Evolutionary conservation across 1,140 invertebrate genomes (phyloP), one percentile per base, ranked within the genome.

Genomic region (Diachasmimorpha longicaudata): DNA sequence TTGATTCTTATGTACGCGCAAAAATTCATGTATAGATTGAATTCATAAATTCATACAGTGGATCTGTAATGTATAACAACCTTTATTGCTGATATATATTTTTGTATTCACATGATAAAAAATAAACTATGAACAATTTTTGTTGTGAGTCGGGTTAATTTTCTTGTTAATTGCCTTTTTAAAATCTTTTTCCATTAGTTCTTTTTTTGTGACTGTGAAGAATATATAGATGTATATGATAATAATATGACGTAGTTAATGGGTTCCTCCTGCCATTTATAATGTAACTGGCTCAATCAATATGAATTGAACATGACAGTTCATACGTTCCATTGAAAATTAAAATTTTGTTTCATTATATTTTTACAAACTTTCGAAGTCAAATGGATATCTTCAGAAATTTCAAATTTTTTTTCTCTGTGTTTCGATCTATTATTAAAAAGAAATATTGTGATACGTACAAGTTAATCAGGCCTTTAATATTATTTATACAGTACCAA

Each of bases 61-160:
- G n/a, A 63, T 63, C 58, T 63, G 58, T 83, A 81, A 83, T 81
- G 78, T 84, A 82, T 84, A 85, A 85, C 83, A 84, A 86, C 78
- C 82, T 83, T 85, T 84, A 85, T 82, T 83, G 78, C 82, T 82
- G 79, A 83, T 83, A 85, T 82, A 79, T 82, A 83, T 81, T 79
- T 81, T 78, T 80, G 77, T 83, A 85, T 86, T 86, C 80, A 85
- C 82, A 85, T 80, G 81, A 85, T 84, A 83, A 83, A 86, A 86
- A 85, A 85, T 84, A 85, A 86, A 84, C 79, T 85, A 85, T 82
- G 74, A 84, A 85, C 83, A 85, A 84, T 82, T 84, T 78, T 75
- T 77, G 55, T 67, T 77, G 48, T 77, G 46, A 52, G 48, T 75
- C 39, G 36, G 39, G 37, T 77, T 69, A 73, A 36, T 72, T 68